A percentile compares a stretch with the other conserved stretches of the same genome.
Evolutionary conservation across 92 coral and sea anemone species (phyloP).

Genomic region (Paramuricea clavata): DNA sequence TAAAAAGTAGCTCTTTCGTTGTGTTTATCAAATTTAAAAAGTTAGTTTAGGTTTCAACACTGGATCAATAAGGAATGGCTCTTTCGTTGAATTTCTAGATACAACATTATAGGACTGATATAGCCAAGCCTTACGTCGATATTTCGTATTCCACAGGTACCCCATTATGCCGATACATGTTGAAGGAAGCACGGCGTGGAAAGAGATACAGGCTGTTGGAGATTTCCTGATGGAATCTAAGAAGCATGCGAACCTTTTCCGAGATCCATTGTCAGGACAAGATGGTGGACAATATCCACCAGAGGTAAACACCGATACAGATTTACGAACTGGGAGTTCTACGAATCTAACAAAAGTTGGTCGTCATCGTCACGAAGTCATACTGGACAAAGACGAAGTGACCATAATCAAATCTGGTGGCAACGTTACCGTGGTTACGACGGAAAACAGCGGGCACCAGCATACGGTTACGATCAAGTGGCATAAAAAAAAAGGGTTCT

Average conservation of each 20-base stretch:
- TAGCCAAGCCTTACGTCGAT: too few species aligned
- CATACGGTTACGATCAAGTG: background rate
- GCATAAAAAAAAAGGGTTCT: background rate
- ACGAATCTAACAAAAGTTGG: background rate
- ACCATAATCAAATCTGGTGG: too few species aligned
- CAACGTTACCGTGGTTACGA: conserved; percentile 22
- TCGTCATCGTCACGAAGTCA: conserved; percentile 61
- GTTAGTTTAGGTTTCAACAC: too few species aligned
- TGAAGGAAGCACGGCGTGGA: conserved; percentile 87
- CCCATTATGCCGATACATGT: conserved; percentile 93
- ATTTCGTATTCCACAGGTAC: conserved; percentile 61
- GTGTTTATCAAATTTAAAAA: too few species aligned
- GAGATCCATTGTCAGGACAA: conserved; percentile 60
- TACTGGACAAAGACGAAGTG: too few species aligned
- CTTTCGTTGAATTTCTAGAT: too few species aligned
- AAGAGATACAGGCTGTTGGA: conserved; percentile 81
- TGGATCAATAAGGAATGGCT: too few species aligned
- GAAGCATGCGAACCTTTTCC: conserved; percentile 67
- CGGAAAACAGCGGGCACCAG: background rate
- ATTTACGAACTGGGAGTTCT: background rate
- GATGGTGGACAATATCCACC: conserved; percentile 1
- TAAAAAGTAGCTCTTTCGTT: too few species aligned
- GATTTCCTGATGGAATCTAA: conserved; percentile 77
- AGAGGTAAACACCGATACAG: background rate
- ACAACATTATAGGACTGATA: too few species aligned